Evolutionary conservation across 2,888 invertebrate species (phyloP), one percentile per base, ranked within the genome.

Genomic region (Acanthoscelides obtectus): DNA sequence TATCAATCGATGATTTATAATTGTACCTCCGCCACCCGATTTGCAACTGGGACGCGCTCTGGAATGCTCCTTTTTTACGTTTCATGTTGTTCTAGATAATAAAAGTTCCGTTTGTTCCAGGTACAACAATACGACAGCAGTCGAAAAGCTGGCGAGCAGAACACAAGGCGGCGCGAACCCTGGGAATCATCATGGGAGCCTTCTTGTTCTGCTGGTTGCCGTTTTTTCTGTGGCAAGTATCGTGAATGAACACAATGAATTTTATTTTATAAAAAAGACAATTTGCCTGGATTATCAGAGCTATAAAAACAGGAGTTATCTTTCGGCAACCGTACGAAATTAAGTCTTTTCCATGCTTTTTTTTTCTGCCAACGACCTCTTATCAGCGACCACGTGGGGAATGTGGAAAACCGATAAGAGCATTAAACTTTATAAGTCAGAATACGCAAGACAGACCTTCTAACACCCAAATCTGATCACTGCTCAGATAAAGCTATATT

Each of bases 181-280:
- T 98, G 66, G 98, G 98, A 77, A 96, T 98, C 81, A 97, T 98
- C 79, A 97, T 98, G 91, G 97, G 97, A 64, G 96, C 95, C 25
- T 98, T 98, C 87, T 89, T 98, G 77, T 87, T 97, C 72, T 98
- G 98, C 85, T 98, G 97, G 96, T 88, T 97, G 79, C 98, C 98
- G 70, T 98, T 98, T 90, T 98, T 98, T 88, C 89, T 95, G 66
- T 97, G 97, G 97, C 97, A 89, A 90, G 91, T 69, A 45, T 63
- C 8, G 17, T 64, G 22, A 8, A 64, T n/a, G 63, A 19, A n/a
- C n/a, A n/a, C n/a, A n/a, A n/a, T n/a, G n/a, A n/a, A n/a, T n/a
- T n/a, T n/a, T n/a, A n/a, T 12, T 45, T 12, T 12, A 45, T 12
- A 12, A 12, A 1, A 12, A 45, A 12, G 6, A 6, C 12, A 45